These are phyloP conservation scores for Polyommatus iphigenia DNA, from an alignment of 2,888 invertebrate species.

Conservation along the genomic window DNA sequence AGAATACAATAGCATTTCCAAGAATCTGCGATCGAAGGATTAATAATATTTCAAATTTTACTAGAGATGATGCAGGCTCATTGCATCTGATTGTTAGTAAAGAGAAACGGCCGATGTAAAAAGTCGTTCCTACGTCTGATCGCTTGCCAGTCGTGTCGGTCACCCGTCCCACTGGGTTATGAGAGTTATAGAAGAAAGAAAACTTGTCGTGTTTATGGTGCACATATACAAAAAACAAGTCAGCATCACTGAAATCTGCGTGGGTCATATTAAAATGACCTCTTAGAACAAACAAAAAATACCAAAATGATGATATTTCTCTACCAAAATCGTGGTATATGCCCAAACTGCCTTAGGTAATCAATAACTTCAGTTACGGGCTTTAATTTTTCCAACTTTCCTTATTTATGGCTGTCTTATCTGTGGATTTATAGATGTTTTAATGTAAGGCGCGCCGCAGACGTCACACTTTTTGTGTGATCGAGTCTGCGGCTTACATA, in stretches of 20 bases:
- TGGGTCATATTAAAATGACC: background rate
- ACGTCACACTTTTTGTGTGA: too few relatives aligned
- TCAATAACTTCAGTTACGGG: slow-evolving; percentile 1
- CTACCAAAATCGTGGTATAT: background rate
- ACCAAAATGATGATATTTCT: background rate
- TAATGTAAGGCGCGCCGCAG: too few relatives aligned
- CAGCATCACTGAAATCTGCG: too few relatives aligned
- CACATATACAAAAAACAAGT: too few relatives aligned
- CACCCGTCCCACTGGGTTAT: too few relatives aligned
- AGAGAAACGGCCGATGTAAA: background rate
- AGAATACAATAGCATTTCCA: too few relatives aligned
- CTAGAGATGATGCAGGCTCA: background rate
- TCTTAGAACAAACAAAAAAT: background rate
- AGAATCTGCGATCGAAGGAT: too few relatives aligned
- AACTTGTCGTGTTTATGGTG: too few relatives aligned
- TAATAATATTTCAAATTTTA: background rate
- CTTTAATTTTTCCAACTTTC: slow-evolving; percentile 7
- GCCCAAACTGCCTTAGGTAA: background rate
- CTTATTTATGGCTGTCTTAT: slow-evolving; percentile 1
- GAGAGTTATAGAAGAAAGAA: too few relatives aligned
- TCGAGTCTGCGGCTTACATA: too few relatives aligned
- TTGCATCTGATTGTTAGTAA: background rate
- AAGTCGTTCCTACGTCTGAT: background rate
- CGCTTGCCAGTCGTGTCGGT: background rate
- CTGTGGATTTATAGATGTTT: background rate